Percentiles rank a stretch among this genome's conserved stretches.
Conservation (phyloP, 2,113 vertebrate species). For the Notothenia rossii region DNA sequence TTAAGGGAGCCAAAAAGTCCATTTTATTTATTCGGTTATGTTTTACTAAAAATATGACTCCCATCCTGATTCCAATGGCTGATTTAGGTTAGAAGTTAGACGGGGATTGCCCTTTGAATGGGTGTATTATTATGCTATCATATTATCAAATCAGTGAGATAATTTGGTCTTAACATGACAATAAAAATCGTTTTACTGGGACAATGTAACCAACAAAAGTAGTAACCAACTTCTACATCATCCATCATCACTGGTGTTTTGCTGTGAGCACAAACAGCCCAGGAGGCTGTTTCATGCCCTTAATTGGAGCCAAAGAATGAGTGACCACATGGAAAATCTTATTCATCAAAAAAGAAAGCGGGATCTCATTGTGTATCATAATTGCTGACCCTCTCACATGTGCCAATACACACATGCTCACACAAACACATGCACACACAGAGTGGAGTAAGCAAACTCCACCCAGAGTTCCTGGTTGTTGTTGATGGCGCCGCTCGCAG, state of each 20-base stretch:
- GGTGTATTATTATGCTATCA: too few relatives aligned
- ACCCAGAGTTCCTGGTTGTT: conserved; percentile 68
- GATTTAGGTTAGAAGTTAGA: too few relatives aligned
- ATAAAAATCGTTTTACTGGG: too few relatives aligned
- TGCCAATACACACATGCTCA: neutral
- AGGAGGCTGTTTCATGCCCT: conserved; percentile 44
- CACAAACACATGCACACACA: neutral
- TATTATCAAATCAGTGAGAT: too few relatives aligned
- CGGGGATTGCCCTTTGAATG: too few relatives aligned
- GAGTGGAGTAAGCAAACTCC: conserved; percentile 64
- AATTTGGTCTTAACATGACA: too few relatives aligned
- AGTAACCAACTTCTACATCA: neutral
- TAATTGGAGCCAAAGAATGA: conserved; percentile 55
- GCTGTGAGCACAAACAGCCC: conserved; percentile 36
- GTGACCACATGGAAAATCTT: conserved; percentile 67
- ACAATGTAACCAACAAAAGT: too few relatives aligned
- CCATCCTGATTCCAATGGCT: too few relatives aligned
- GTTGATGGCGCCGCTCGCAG: conserved; percentile 54
- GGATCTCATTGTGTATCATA: conserved; percentile 59
- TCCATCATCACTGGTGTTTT: conserved; percentile 37
- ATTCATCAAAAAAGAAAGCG: conserved; percentile 55
- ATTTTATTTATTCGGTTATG: too few relatives aligned
- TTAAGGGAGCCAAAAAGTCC: too few relatives aligned
- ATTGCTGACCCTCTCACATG: conserved; percentile 22
- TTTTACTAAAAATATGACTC: too few relatives aligned